phyloP scores from a whole-genome alignment of 1,140 invertebrate genomes.

The Camponotus pennsylvanicus region DNA sequence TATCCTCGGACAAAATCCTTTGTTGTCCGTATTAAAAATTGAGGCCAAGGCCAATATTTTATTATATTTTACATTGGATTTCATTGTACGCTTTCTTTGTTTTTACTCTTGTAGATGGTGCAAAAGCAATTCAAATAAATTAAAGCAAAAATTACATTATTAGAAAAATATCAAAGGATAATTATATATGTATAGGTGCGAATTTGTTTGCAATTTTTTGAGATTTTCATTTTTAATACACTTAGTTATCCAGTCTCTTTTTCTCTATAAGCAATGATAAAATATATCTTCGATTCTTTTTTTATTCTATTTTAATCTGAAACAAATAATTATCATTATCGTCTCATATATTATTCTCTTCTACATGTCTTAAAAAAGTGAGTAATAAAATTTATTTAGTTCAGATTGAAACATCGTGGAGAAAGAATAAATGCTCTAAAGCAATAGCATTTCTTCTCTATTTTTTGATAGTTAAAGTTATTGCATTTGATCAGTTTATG shows the following conservation, averaged over 20 bases:
- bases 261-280: not conserved
- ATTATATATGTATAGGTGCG: not conserved
- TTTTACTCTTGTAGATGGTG: not conserved
- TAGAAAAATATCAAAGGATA: not conserved
- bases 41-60: conserved; percentile 7
- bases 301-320: not conserved
- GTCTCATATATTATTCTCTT: not conserved
- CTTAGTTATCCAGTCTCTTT: not conserved
- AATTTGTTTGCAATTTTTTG: not conserved
- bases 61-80: not conserved
- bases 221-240: not conserved
- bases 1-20: conserved; percentile 53
- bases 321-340: not conserved
- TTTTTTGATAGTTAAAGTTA: not conserved
- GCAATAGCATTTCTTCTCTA: not conserved
- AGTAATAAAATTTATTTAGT: too few relatives aligned
- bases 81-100: not conserved
- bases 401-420: not conserved
- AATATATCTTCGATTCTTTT: not conserved
- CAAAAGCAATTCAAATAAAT: not conserved
- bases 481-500: not conserved
- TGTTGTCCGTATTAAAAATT: conserved; percentile 52
- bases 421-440: not conserved
- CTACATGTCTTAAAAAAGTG: not conserved
- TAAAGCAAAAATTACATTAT: conserved; percentile 4